Base-by-base conservation (phyloP, 1,140 invertebrate species). In the Heterodera carotae region DNA sequence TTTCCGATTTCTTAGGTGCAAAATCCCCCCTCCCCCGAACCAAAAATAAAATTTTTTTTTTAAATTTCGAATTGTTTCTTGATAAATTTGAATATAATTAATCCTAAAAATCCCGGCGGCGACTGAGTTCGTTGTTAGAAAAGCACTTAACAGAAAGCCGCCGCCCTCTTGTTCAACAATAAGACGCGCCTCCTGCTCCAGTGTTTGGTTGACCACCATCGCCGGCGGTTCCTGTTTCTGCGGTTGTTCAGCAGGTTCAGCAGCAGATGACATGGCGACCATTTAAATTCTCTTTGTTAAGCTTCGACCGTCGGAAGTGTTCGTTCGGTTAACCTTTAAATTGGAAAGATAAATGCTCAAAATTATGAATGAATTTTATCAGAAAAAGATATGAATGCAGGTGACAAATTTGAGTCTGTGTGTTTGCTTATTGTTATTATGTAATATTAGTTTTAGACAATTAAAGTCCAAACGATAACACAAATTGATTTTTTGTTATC, bases 101-200 rank as follows among this genome's bases (percentile, higher is more conserved):
- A n/a, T n/a, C n/a, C n/a, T n/a, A n/a, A n/a, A n/a, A n/a, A n/a
- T n/a, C n/a, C n/a, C n/a, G n/a, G n/a, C n/a, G n/a, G n/a, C n/a
- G n/a, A n/a, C n/a, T n/a, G n/a, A n/a, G n/a, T n/a, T n/a, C n/a
- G n/a, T n/a, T 43, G 10, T 25, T 60, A 75, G 12, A 31, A 31
- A 75, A 73, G 22, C 33, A 34, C 62, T 29, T 75, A 66, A 75
- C 73, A 60, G 27, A 60, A 66, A 25, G 22, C 36, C 39, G 53
- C 33, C 67, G 10, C 36, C 67, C 31, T 62, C 39, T 36, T 75
- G 48, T 15, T 22, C 73, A n/a, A 56, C 48, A 56, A 56, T 22
- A 18, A 75, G 56, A 22, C 48, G 62, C 18, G 67, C 67, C 67
- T 75, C 73, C 60, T 75, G 73, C 39, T 72, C 71, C 33, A 31